Percentiles rank a stretch among this genome's conserved stretches.
Conservation (phyloP, 2,888 invertebrate genomes). For the Dilophus febrilis region DNA sequence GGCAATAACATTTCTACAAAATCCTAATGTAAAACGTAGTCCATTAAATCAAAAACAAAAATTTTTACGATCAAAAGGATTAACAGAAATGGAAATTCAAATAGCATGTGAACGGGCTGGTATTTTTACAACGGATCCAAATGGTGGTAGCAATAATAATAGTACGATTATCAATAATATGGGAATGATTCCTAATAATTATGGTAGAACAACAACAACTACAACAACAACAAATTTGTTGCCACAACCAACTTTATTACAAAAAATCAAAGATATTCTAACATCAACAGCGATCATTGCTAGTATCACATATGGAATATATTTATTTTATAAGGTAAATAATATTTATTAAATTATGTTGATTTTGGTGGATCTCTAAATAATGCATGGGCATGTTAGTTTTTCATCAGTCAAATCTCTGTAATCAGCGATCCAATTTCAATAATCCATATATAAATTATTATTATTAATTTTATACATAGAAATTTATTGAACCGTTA, state of each 20-base stretch:
- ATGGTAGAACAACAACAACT: constrained; percentile 14
- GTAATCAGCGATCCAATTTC: too few species aligned
- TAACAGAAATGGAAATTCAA: constrained; percentile 57
- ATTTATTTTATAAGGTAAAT: constrained; percentile 72
- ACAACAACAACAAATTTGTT: constrained; percentile 13
- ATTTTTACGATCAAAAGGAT: constrained; percentile 60
- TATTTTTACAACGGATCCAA: constrained; percentile 24
- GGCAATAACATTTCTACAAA: constrained; percentile 70
- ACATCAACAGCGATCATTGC: constrained; percentile 59
- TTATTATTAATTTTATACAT: constrained; percentile 13
- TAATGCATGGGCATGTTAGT: too few species aligned
- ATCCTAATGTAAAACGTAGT: constrained; percentile 65
- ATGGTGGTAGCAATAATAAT: constrained; percentile 19
- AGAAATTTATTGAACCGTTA: constrained; percentile 46
- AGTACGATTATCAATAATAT: constrained; percentile 1
- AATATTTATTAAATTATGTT: too few species aligned
- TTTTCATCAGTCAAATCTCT: too few species aligned
- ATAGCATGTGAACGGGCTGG: constrained; percentile 52
- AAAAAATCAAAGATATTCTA: constrained; percentile 47
- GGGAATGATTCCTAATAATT: constrained; percentile 11
- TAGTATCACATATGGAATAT: constrained; percentile 59
- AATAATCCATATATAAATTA: too few species aligned
- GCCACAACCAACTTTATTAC: constrained; percentile 30
- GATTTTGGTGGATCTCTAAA: too few species aligned
- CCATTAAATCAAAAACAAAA: constrained; percentile 61